A percentile compares a stretch with the other conserved stretches of the same genome.
These are phyloP conservation scores for Astyanax mexicanus DNA, from an alignment of 2,797 vertebrate genomes.

Conservation along the genomic window DNA sequence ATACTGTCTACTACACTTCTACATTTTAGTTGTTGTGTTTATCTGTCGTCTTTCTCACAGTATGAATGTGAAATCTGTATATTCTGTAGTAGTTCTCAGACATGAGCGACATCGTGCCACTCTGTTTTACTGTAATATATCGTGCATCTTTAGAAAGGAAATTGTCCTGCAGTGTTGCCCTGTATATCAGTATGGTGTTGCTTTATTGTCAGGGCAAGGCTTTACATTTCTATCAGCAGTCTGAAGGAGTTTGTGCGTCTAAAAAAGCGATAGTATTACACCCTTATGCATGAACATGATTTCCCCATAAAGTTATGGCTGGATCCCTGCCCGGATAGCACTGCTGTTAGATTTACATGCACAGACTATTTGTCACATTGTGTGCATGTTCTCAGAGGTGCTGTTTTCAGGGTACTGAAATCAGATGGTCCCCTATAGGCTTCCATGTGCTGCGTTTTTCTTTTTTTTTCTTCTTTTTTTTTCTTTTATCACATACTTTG, in stretches of 20 bases:
- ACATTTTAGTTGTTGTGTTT: too few relatives aligned
- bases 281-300: neutral
- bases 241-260: neutral
- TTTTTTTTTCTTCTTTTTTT: neutral
- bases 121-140: neutral
- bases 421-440: slow-evolving; percentile 7
- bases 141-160: neutral
- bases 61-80: too few relatives aligned
- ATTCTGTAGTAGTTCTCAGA: too few relatives aligned
- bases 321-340: neutral
- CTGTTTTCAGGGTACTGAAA: neutral
- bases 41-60: too few relatives aligned
- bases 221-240: neutral
- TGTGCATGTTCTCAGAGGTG: neutral
- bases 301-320: neutral
- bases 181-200: neutral
- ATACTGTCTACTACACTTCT: too few relatives aligned
- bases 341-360: slow-evolving; percentile 2
- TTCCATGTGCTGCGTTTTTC: neutral
- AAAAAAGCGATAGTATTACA: neutral
- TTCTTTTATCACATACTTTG: neutral
- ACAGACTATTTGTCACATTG: neutral
- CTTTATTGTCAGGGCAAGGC: neutral
- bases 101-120: neutral
- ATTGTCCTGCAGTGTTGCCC: neutral